Conservation (phyloP, 2,888 invertebrate species). For the Neoscelio sp. region DNA sequence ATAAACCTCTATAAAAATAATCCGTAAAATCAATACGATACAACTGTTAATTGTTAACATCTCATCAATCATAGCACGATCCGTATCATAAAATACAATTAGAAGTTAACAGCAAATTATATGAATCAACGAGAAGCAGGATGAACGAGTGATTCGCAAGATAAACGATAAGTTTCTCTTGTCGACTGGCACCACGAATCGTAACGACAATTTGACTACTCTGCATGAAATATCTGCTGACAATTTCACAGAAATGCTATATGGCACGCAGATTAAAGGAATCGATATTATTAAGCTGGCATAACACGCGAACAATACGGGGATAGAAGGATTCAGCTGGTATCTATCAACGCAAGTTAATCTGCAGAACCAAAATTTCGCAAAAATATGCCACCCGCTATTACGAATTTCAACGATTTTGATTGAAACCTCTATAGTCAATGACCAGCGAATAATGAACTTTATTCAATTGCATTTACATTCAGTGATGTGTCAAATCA, state of each 20-base stretch:
- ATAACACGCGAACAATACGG: conserved; percentile 73
- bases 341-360: conserved; percentile 20
- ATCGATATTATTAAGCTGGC: conserved; percentile 75
- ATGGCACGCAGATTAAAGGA: conserved; percentile 73
- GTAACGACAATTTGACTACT: conserved; percentile 64
- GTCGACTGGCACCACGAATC: conserved; percentile 37
- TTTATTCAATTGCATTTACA: no score
- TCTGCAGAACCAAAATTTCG: conserved; percentile 18
- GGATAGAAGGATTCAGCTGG: conserved; percentile 72
- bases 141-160: conserved; percentile 45
- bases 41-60: conserved; percentile 16
- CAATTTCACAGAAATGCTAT: conserved; percentile 74
- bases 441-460: no score
- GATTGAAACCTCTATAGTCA: no score
- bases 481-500: no score
- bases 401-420: conserved; percentile 9
- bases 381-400: background rate
- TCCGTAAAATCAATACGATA: no score
- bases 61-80: conserved; percentile 22
- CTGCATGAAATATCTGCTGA: conserved; percentile 71
- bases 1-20: conserved; percentile 9
- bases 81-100: conserved; percentile 9
- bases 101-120: conserved; percentile 19
- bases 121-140: conserved; percentile 36
- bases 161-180: conserved; percentile 50